A percentile compares a stretch with the other conserved stretches of the same genome.
Evolutionary conservation across 2,888 invertebrate species (phyloP).

Genomic region (Yponomeuta plumbellus): DNA sequence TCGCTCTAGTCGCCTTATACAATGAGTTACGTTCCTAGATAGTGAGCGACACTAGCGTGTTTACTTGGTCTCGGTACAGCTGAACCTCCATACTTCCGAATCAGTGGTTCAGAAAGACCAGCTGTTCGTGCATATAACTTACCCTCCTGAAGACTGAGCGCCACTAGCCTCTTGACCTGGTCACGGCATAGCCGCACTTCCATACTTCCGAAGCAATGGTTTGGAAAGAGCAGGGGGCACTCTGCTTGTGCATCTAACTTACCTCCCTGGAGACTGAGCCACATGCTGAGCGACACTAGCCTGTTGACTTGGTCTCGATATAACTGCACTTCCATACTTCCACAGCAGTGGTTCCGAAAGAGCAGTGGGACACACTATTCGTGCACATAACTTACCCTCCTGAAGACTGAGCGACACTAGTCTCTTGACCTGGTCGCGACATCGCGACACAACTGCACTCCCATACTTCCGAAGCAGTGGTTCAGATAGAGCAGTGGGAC

Average conservation of each 20-base stretch:
- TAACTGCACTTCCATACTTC: conserved; percentile 95
- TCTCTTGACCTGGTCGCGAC: conserved; percentile 93
- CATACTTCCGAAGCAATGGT: conserved; percentile 91
- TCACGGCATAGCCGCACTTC: conserved; percentile 95
- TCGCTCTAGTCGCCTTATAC: conserved; percentile 92
- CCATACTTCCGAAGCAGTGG: conserved; percentile 92
- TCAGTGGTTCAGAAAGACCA: conserved; percentile 83
- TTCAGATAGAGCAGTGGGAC: conserved; percentile 93
- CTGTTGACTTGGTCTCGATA: conserved; percentile 94
- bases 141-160: conserved; percentile 43
- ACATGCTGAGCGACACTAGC: conserved; percentile 94
- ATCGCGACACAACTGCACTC: conserved; percentile 93
- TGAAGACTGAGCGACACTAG: conserved; percentile 93
- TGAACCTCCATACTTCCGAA: conserved; percentile 98
- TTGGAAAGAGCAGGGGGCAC: conserved; percentile 93
- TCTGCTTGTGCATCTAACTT: conserved; percentile 83
- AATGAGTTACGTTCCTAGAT: conserved; percentile 83
- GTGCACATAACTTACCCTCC: conserved; percentile 78
- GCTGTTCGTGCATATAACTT: conserved; percentile 83
- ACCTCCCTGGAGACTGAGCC: conserved; percentile 92
- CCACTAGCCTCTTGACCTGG: conserved; percentile 93
- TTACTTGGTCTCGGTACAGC: conserved; percentile 91
- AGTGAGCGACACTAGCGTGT: conserved; percentile 89
- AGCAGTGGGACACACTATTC: conserved; percentile 93
- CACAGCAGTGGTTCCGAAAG: conserved; percentile 89